Percentiles rank a stretch among this genome's conserved stretches.
Evolutionary conservation across 2,797 vertebrate species (phyloP).

Genomic region (Tympanoctomys barrerae): DNA sequence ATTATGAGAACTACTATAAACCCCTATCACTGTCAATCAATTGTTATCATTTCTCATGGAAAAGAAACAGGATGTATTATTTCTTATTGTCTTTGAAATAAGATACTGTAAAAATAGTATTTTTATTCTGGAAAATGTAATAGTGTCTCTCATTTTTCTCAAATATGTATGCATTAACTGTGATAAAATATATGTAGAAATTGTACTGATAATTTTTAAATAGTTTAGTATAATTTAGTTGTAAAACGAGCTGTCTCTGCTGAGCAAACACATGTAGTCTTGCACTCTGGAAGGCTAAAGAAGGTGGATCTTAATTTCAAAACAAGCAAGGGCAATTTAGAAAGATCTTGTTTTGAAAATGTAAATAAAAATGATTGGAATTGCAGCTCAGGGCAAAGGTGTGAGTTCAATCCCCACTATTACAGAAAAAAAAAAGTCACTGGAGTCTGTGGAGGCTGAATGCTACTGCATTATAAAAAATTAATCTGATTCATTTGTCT

Average conservation of each 20-base stretch:
- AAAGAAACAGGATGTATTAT: not conserved
- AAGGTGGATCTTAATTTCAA: not conserved
- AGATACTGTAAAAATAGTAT: not conserved
- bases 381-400: not conserved
- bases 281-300: not conserved
- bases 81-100: not conserved
- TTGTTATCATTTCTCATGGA: not conserved
- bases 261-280: not conserved
- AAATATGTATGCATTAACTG: not conserved
- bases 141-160: not conserved
- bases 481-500: not conserved
- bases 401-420: not conserved
- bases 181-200: not conserved
- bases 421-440: not conserved
- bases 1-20: not conserved
- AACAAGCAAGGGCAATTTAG: not conserved
- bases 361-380: not conserved
- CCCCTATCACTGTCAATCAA: not conserved
- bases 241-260: not conserved
- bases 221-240: not conserved
- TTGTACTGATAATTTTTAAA: not conserved
- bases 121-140: not conserved
- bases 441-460: not conserved
- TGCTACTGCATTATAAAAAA: not conserved
- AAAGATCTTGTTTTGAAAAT: not conserved